These are phyloP conservation scores for Catharus ustulatus DNA, from an alignment of 2,797 vertebrate species.

Conservation along the genomic window DNA sequence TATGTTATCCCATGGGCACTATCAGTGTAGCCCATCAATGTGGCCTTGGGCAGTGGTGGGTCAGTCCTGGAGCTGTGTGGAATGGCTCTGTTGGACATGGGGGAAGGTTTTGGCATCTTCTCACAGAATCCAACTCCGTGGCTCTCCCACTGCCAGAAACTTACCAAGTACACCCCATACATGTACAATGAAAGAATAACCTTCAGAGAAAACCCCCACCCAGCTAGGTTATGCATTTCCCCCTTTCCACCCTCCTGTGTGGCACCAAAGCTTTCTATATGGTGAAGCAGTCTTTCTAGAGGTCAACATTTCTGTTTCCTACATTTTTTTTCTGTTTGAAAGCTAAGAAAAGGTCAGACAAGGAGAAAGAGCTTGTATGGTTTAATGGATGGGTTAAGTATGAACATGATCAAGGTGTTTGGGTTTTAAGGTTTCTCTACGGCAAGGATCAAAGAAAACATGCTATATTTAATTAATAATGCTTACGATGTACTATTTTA, in stretches of 20 bases:
- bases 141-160: background rate
- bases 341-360: background rate
- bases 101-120: background rate
- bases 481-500: background rate
- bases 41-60: fast-evolving
- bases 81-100: background rate
- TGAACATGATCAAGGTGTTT: background rate
- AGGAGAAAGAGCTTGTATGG: background rate
- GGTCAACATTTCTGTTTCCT: background rate
- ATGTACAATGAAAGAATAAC: background rate
- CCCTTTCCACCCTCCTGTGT: background rate
- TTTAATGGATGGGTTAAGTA: background rate
- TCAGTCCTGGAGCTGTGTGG: background rate
- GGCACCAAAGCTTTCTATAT: background rate
- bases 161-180: background rate
- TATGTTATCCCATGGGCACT: background rate
- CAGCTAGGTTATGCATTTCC: background rate
- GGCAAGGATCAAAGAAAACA: background rate
- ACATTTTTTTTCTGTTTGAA: background rate
- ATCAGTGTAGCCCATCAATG: fast-evolving
- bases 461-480: background rate
- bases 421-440: background rate
- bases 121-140: background rate
- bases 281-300: background rate
- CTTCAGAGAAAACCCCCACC: background rate